These are phyloP conservation scores for Drosophila fungiperda DNA, from an alignment of 2,888 invertebrate species.

Conservation along the genomic window DNA sequence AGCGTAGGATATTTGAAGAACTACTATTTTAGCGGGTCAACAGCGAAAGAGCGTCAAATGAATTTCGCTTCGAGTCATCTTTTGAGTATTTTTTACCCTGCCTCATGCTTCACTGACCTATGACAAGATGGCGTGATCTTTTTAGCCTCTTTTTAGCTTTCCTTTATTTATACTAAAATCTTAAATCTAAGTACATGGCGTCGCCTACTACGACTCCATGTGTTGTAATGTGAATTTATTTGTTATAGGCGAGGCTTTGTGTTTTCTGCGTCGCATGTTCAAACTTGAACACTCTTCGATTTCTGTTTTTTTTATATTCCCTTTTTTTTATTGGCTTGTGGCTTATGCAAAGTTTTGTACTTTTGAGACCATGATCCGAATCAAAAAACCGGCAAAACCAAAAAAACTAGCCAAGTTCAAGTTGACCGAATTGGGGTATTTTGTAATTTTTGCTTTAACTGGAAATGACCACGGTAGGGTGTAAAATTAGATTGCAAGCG, in stretches of 20 bases:
- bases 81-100: conserved; percentile 7
- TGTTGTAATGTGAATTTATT: too few relatives aligned
- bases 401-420: conserved; percentile 57
- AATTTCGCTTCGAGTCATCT: conserved; percentile 4
- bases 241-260: too few relatives aligned
- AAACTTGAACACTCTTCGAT: too few relatives aligned
- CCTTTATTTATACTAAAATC: too few relatives aligned
- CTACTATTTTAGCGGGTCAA: conserved; percentile 54
- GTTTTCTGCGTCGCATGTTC: too few relatives aligned
- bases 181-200: too few relatives aligned
- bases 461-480: background rate
- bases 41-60: conserved; percentile 21
- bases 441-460: conserved; percentile 27
- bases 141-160: too few relatives aligned
- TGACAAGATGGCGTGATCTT: conserved; percentile 46
- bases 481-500: background rate
- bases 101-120: conserved; percentile 73
- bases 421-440: conserved; percentile 51
- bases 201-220: too few relatives aligned
- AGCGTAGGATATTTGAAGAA: background rate
- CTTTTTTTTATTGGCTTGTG: conserved; percentile 7
- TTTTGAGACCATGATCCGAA: conserved; percentile 43
- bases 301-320: conserved; percentile 14
- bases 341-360: conserved; percentile 57
- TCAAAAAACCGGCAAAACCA: background rate